Percentiles rank a stretch among this genome's conserved stretches.
These are phyloP conservation scores for Steinernema carpocapsae DNA, from an alignment of 2,888 invertebrate genomes.

Conservation along the genomic window DNA sequence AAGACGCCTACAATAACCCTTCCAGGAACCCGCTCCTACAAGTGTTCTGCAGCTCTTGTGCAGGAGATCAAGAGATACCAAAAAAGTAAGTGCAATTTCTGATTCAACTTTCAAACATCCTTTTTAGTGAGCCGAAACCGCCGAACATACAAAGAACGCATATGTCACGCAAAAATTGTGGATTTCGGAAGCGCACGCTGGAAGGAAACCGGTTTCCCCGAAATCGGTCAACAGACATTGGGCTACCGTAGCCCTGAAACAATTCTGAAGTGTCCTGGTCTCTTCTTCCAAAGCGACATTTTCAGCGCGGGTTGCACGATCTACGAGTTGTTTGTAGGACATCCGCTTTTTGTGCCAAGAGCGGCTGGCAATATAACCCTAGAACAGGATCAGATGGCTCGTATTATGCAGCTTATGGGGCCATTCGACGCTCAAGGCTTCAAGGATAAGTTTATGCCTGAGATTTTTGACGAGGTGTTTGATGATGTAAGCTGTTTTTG, in stretches of 20 bases:
- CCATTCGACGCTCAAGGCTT: no score
- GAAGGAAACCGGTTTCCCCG: background rate
- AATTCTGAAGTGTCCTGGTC: background rate
- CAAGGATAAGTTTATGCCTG: background rate
- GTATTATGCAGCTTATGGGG: background rate
- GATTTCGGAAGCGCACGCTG: background rate
- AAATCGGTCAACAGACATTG: background rate
- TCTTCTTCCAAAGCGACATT: background rate
- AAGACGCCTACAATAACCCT: no score
- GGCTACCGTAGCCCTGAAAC: background rate
- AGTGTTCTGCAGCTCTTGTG: no score
- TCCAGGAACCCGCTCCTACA: no score
- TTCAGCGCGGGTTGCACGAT: background rate
- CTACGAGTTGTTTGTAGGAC: background rate
- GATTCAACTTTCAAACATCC: background rate
- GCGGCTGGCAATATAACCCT: background rate
- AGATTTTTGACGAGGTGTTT: background rate
- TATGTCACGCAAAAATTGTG: background rate
- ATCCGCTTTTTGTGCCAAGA: background rate
- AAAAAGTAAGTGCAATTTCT: no score
- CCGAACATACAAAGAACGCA: background rate
- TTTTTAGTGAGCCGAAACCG: background rate
- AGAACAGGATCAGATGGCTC: constrained; percentile 3
- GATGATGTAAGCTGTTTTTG: background rate
- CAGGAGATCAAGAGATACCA: no score